Evolutionary conservation across 2,888 invertebrate genomes (phyloP).

Genomic region (Himalopsyche kuldschensis): DNA sequence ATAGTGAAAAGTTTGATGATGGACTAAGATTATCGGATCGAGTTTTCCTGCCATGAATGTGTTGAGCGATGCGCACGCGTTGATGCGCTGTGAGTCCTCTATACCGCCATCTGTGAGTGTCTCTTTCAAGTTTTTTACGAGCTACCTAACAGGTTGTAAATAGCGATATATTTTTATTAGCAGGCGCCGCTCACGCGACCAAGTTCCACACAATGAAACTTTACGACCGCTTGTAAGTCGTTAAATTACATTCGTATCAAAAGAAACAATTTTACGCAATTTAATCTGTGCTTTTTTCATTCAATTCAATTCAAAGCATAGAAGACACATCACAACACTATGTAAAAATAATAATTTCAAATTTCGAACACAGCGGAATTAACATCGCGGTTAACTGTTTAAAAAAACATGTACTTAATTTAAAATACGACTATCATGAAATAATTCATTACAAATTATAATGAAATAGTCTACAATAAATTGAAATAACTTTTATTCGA

Average conservation of each 20-base stretch:
- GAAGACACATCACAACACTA: not conserved
- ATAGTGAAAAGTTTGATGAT: no score
- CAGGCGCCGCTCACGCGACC: constrained; percentile 14
- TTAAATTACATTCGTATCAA: not conserved
- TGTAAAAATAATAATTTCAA: not conserved
- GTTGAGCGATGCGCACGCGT: constrained; percentile 10
- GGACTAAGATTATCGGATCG: not conserved
- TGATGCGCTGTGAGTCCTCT: not conserved
- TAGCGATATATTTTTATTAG: constrained; percentile 18
- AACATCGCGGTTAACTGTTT: no score
- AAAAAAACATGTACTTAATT: no score
- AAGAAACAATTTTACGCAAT: not conserved
- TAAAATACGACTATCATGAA: no score
- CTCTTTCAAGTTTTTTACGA: constrained; percentile 48
- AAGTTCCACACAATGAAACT: not conserved
- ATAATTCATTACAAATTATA: no score
- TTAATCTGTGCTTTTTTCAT: not conserved
- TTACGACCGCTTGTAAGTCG: not conserved
- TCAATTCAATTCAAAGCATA: not conserved
- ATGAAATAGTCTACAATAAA: no score
- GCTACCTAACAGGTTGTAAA: constrained; percentile 31
- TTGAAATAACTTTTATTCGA: no score
- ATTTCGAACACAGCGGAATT: no score
- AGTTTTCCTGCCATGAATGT: not conserved
- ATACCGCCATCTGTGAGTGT: constrained; percentile 55